A percentile compares a stretch with the other conserved stretches of the same genome.
Evolutionary conservation across 2,113 vertebrate genomes (phyloP).

Genomic region (Trachemys scripta): DNA sequence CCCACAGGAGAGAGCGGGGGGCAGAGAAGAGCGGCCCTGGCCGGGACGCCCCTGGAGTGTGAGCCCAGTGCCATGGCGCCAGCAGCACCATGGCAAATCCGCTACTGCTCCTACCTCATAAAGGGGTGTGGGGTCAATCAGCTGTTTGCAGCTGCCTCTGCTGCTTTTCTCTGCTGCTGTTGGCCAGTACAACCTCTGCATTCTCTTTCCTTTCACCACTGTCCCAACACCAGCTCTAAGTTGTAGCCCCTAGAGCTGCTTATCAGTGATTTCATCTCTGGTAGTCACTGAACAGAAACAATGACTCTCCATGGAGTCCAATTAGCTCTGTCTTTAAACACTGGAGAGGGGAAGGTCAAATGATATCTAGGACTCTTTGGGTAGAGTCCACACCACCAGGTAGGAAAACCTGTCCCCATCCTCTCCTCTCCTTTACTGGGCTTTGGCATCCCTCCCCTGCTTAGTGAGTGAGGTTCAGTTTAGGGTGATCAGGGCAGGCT

Average conservation of each 20-base stretch:
- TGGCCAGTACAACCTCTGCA: neutral
- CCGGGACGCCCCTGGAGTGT: too few species aligned
- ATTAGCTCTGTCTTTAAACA: neutral
- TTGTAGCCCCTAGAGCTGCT: neutral
- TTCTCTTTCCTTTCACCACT: neutral
- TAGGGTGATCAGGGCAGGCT: neutral
- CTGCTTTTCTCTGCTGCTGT: too few species aligned
- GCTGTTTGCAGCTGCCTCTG: too few species aligned
- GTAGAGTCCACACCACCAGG: neutral
- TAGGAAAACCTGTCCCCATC: neutral
- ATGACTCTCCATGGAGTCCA: neutral
- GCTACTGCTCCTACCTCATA: neutral
- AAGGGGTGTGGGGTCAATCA: too few species aligned
- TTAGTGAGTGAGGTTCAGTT: neutral
- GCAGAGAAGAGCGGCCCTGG: too few species aligned
- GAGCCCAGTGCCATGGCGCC: too few species aligned
- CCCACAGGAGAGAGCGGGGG: too few species aligned
- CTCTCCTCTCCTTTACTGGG: too few species aligned
- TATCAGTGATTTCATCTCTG: neutral
- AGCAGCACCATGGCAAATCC: too few species aligned
- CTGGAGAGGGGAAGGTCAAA: neutral
- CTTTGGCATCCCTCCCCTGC: too few species aligned
- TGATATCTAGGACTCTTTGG: neutral
- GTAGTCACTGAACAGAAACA: neutral
- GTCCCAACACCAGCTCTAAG: neutral